Conservation (phyloP, 1,140 invertebrate genomes). For the Drosophila albomicans region DNA sequence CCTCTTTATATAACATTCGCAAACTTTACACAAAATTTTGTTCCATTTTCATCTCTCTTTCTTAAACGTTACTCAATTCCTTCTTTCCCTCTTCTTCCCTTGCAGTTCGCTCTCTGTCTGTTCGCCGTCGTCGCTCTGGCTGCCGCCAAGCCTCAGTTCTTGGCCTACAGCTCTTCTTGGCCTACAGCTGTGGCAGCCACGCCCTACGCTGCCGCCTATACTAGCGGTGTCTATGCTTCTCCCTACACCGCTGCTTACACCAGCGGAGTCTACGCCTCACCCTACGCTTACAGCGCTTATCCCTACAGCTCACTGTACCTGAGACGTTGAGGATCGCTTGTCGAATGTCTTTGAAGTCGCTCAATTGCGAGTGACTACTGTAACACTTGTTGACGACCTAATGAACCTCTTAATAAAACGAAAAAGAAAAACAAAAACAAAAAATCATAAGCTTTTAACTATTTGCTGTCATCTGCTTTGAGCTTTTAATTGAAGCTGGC, state of each 20-base stretch:
- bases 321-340: conserved; percentile 49
- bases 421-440: conserved; percentile 54
- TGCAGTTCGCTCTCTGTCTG: conserved; percentile 74
- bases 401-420: conserved; percentile 54
- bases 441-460: conserved; percentile 37
- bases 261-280: conserved; percentile 67
- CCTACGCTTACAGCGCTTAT: conserved; percentile 69
- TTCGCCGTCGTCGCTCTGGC: conserved; percentile 75
- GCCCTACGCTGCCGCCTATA: conserved; percentile 66
- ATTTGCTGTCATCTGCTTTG: conserved; percentile 57
- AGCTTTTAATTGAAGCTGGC: conserved; percentile 27
- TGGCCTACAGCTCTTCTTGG: conserved; percentile 69
- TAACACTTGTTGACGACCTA: conserved; percentile 39
- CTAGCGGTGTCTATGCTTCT: conserved; percentile 62
- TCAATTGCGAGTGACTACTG: conserved; percentile 23
- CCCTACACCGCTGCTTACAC: conserved; percentile 69
- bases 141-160: conserved; percentile 73
- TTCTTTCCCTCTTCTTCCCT: not conserved
- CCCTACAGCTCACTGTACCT: conserved; percentile 74
- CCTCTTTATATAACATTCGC: too few relatives aligned
- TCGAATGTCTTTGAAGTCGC: not conserved
- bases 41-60: not conserved
- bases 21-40: not conserved
- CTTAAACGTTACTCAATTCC: conserved; percentile 5
- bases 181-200: conserved; percentile 70